Evolutionary conservation across 2,113 vertebrate species (phyloP).

Genomic region (zebrafish (Danio rerio)): DNA sequence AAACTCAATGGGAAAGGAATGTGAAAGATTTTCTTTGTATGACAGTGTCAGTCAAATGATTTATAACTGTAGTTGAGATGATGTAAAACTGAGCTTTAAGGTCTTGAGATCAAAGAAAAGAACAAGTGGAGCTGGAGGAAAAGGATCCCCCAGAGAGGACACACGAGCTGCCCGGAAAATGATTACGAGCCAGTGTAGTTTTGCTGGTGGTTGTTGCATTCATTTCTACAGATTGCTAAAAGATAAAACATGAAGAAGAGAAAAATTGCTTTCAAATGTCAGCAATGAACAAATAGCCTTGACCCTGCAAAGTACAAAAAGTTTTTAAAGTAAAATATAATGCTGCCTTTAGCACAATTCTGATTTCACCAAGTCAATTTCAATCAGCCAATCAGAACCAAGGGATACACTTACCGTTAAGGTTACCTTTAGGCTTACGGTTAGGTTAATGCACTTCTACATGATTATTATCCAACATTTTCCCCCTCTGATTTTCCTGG

Average conservation of each 20-base stretch:
- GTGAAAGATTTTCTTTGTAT: constrained; percentile 11
- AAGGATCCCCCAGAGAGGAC: not conserved
- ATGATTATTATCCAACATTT: too few species aligned
- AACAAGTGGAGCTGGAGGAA: constrained; percentile 5
- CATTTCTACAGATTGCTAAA: not conserved
- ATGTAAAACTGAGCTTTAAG: constrained; percentile 18
- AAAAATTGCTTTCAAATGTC: not conserved
- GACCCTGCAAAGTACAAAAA: not conserved
- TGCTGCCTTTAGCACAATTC: too few species aligned
- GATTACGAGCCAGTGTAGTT: not conserved
- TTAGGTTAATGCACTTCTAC: too few species aligned
- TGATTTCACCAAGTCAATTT: too few species aligned
- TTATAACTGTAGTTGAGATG: constrained; percentile 37
- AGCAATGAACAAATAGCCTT: not conserved
- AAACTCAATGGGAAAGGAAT: not conserved
- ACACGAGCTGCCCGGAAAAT: not conserved
- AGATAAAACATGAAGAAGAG: not conserved
- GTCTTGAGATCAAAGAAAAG: constrained; percentile 43
- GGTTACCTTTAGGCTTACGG: too few species aligned
- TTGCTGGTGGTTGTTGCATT: not conserved
- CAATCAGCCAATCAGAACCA: too few species aligned
- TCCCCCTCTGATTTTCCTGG: too few species aligned
- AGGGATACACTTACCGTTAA: too few species aligned
- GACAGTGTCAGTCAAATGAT: constrained; percentile 34
- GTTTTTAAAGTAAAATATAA: too few species aligned